Base-by-base conservation (phyloP, 2,797 vertebrate species). In the Kryptopterus vitreolus region DNA sequence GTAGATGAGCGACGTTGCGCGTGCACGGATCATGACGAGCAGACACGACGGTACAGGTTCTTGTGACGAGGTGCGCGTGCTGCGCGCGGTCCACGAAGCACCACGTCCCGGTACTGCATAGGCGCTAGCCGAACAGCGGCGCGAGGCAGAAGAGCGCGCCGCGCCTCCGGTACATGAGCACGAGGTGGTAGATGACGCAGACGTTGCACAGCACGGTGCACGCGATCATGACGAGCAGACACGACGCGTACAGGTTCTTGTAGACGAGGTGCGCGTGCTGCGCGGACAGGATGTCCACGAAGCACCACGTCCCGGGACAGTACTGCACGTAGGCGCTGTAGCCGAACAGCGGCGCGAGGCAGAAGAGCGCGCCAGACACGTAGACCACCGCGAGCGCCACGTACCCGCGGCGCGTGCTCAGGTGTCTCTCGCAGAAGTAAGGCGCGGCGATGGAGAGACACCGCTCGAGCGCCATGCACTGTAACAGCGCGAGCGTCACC, bases 261-360 rank as follows among this genome's bases (percentile, higher is more conserved):
- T 93, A 95, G 15, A 89, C 6, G 6, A 83, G 53, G 0, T 78
- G 3, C 0, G 7, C 3, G 0, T 31, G 0, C 0, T n/a, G 10
- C 18, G 0, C 0, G 1, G 0, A 55, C n/a, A 66, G 55, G 35
- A 81, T 31, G 52, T 89, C 83, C 78, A 96, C 88, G 88, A 96
- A 96, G 89, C 96, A 96, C 95, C 95, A 96, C 0, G 95, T 95
- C 6, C 96, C 95, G 0, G 95, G 96, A 79, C 91, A 93, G 81
- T 96, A 94, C 85, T 95, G 94, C 0, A 87, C 86, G 55, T 92
- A 94, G 0, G 62, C 48, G 0, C 94, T 91, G 0, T 92, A 88
- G 24, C 87, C 88, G 78, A 93, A 0, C 76, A 95, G 85, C 0
- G 95, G 95, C 70, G 89, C 35, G 1, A 91, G 85, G 88, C 95